Evolutionary conservation across 2,888 invertebrate genomes (phyloP).

Genomic region (Netelia inedita): DNA sequence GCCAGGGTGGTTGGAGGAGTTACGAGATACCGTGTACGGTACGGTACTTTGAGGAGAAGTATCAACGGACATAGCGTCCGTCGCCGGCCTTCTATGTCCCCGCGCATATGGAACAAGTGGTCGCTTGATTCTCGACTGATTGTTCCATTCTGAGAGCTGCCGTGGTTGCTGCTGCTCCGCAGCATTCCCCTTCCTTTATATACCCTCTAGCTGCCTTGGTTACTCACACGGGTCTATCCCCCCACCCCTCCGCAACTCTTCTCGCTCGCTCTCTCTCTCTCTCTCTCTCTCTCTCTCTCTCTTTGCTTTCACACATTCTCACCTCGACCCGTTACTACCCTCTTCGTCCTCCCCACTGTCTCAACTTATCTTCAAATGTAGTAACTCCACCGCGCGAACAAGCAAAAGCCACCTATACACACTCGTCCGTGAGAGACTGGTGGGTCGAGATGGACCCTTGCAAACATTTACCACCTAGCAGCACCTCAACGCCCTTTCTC

Average conservation of each 20-base stretch:
- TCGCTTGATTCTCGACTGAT: conserved; percentile 85
- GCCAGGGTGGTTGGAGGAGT: conserved; percentile 18
- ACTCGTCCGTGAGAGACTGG: background rate
- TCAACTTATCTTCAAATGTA: conserved; percentile 56
- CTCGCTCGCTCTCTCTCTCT: conserved; percentile 25
- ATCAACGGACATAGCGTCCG: conserved; percentile 74
- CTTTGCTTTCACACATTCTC: conserved; percentile 46
- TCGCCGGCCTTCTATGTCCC: conserved; percentile 70
- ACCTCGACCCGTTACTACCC: conserved; percentile 44
- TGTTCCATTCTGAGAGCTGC: conserved; percentile 84
- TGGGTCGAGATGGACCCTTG: conserved; percentile 35
- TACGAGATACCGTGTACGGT: conserved; percentile 63
- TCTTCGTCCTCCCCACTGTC: conserved; percentile 54
- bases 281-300: conserved; percentile 35
- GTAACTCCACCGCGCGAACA: background rate
- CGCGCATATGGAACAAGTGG: conserved; percentile 83
- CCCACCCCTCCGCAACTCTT: conserved; percentile 3
- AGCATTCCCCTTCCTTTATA: conserved; percentile 57
- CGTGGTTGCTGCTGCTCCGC: conserved; percentile 66
- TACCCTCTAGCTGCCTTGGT: conserved; percentile 52
- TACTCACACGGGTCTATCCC: conserved; percentile 53
- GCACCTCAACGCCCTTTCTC: conserved; percentile 53
- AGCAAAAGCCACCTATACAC: conserved; percentile 34
- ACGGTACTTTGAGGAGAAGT: conserved; percentile 77
- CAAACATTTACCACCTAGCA: conserved; percentile 57